Conservation (phyloP, 2,888 invertebrate species). For the Orchesella flavescens region DNA sequence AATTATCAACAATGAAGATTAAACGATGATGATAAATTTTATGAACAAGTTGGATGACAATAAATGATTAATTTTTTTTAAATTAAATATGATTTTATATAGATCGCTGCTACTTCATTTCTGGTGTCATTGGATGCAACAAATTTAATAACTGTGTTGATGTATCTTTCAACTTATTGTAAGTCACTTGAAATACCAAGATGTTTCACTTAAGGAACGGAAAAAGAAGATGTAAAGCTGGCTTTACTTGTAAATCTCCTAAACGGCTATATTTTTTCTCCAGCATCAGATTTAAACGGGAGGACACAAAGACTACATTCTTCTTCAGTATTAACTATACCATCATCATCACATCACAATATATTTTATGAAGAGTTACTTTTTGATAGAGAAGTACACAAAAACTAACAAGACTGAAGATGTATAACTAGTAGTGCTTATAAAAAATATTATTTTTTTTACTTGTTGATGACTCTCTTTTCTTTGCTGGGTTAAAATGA, state of each 20-base stretch:
- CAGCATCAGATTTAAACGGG: conserved; percentile 5
- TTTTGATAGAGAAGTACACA: conserved; percentile 26
- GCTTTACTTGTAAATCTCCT: conserved; percentile 56
- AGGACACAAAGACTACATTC: neutral
- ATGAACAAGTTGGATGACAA: no score
- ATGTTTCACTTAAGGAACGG: conserved; percentile 61
- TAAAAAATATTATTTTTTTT: conserved; percentile 45
- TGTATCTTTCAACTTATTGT: conserved; percentile 54
- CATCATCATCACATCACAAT: neutral
- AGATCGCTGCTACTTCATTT: no score
- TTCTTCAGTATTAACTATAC: neutral
- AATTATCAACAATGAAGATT: no score
- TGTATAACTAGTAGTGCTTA: conserved; percentile 13
- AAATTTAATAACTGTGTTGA: no score
- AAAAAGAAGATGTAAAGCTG: conserved; percentile 52
- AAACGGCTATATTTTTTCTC: conserved; percentile 60
- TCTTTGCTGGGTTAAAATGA: neutral
- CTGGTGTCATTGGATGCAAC: no score
- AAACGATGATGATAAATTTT: no score
- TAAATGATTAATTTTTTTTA: no score
- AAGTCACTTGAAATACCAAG: conserved; percentile 62
- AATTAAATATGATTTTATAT: no score
- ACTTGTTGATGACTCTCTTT: conserved; percentile 49
- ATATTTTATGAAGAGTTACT: conserved; percentile 1
- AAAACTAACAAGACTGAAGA: neutral